These are phyloP conservation scores for Luidia sarsii DNA, from an alignment of 53 echinoderm and acorn worm species.

Conservation along the genomic window DNA sequence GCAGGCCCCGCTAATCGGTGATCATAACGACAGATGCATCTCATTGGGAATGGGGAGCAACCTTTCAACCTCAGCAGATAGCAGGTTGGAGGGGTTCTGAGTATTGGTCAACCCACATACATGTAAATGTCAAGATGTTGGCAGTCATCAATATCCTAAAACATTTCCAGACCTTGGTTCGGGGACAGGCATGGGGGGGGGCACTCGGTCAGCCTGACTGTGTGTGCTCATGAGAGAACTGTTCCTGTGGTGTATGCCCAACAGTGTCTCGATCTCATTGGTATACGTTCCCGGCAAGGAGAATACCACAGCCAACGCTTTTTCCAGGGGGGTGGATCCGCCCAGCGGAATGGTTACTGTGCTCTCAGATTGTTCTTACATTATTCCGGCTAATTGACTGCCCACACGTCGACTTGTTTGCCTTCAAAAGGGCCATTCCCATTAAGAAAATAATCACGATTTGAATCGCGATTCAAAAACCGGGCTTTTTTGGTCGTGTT, in stretches of 20 bases:
- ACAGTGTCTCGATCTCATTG: neutral
- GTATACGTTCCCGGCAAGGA: constrained; percentile 24
- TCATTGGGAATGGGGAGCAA: neutral
- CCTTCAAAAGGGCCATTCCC: constrained; percentile 20
- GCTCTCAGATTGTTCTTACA: neutral
- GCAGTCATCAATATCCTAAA: neutral
- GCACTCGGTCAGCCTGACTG: no score
- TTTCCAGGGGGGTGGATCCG: no score
- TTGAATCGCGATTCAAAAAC: neutral
- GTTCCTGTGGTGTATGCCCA: constrained; percentile 37
- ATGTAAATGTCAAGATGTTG: constrained; percentile 2
- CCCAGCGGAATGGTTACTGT: constrained; percentile 17
- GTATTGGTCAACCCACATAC: neutral
- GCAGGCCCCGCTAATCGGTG: neutral
- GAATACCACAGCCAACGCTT: constrained; percentile 43
- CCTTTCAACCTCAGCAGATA: neutral
- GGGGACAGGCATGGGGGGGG: neutral
- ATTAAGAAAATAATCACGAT: neutral
- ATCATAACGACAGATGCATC: constrained; percentile 18
- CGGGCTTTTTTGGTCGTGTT: no score
- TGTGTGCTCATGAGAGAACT: constrained; percentile 1
- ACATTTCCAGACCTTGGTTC: neutral
- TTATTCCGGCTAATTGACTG: constrained; percentile 7
- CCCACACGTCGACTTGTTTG: constrained; percentile 3
- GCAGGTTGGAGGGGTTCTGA: neutral